Base-by-base conservation (phyloP, 92 coral and sea anemone genomes). In the Parazoanthus darwini region DNA sequence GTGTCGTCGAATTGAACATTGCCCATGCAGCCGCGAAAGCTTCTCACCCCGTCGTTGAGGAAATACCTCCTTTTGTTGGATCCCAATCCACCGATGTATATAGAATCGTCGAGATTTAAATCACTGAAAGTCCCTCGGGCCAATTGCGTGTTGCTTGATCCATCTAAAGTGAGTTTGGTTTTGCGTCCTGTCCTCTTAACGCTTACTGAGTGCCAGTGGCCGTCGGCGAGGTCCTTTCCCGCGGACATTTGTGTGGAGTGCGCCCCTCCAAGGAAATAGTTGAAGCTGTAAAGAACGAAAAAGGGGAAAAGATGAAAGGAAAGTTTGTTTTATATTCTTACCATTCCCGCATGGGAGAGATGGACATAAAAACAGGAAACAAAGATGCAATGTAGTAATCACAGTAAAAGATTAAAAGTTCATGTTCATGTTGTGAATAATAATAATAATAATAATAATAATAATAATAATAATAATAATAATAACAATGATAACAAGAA, bases 71-170 rank as follows among this genome's bases (percentile, higher is more conserved):
- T 63, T 3, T 39, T 70, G 13, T 76, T 68, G 1, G 86, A 80
- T 63, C 73, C 88, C 88, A 93, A 90, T 56, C 99, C 99, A 38
- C 98, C 99, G 9, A 93, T 88, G 86, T 89, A 96, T 5, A 93
- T 81, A n/a, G 85, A 35, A 7, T 85, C 71, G 86, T 95, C 77
- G 8, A 96, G 91, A 77, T 90, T 82, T 63, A 94, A 92, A 8
- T 88, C 83, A 0, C 90, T 51, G 72, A 86, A 94, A 0, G 25
- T 54, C 50, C 92, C 93, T 25, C 83, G 93, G 22, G 88, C 46
- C 63, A 95, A 73, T 15, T 74, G 66, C 2, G 88, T 71, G 43
- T 50, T 78, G 2, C 43, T 38, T 6, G 51, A 75, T 8, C 80
- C 54, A 56, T 96, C 98, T 37, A 96, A 77, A 42, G 85, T 37